Conservation (phyloP, 2,113 vertebrate genomes). For the Octodon degus region DNA sequence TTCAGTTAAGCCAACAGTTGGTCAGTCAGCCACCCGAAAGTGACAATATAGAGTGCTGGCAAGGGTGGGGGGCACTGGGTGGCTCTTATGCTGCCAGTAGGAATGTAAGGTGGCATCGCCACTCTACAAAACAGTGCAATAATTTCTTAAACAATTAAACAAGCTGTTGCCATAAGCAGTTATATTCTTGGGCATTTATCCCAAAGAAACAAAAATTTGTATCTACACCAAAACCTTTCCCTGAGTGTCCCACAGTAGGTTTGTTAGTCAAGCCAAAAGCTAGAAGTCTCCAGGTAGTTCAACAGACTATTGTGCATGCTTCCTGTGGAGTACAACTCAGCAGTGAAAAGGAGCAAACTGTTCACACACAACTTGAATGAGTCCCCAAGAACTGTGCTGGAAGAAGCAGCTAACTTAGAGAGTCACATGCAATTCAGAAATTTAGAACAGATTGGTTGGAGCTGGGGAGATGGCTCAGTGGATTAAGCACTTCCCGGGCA, state of each 20-base stretch:
- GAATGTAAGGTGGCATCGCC: background rate
- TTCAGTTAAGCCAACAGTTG: background rate
- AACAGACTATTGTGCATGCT: background rate
- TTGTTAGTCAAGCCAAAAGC: background rate
- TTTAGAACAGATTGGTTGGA: background rate
- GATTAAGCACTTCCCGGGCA: too few relatives aligned
- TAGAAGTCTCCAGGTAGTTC: background rate
- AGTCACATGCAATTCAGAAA: background rate
- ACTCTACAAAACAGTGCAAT: background rate
- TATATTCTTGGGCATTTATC: background rate
- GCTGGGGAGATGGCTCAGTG: too few relatives aligned
- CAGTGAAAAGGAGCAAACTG: too few relatives aligned
- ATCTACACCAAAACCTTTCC: background rate
- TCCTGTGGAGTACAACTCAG: background rate
- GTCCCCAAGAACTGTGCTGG: background rate
- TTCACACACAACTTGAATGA: background rate
- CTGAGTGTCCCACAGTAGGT: background rate
- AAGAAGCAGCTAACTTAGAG: too few relatives aligned
- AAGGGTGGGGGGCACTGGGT: background rate
- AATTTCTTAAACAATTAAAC: constrained; percentile 10
- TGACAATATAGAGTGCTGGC: background rate
- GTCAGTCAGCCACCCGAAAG: background rate
- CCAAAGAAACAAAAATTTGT: background rate
- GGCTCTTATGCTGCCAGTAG: background rate
- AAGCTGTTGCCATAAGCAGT: background rate